Conservation (phyloP, 2,888 invertebrate species). For the Pristionchus entomophagus region DNA sequence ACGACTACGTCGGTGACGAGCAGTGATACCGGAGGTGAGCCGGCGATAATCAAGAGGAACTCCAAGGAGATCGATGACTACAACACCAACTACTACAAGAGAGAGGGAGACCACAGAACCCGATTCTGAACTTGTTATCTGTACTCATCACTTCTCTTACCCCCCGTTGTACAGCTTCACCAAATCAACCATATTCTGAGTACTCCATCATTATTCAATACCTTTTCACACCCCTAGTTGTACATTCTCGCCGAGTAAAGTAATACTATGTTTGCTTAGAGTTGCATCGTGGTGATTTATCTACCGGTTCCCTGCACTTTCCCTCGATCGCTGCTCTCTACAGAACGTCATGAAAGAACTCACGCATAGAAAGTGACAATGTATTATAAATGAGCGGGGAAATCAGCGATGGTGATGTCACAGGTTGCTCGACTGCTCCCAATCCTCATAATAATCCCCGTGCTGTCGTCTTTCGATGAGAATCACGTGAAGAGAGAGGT, state of each 20-base stretch:
- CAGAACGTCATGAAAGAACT: not conserved
- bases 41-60: not conserved
- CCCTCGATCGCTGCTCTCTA: not conserved
- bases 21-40: constrained; percentile 22
- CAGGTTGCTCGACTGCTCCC: not conserved
- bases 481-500: constrained; percentile 32
- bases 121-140: not conserved
- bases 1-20: not conserved
- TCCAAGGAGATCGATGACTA: not conserved
- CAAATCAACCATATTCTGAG: not conserved
- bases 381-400: not conserved
- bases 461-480: not conserved
- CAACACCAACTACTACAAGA: no score
- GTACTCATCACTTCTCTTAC: not conserved
- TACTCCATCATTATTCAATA: no score
- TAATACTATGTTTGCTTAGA: not conserved
- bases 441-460: not conserved
- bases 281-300: constrained; percentile 22
- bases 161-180: not conserved
- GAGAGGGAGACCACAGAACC: not conserved
- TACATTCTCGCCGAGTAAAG: no score
- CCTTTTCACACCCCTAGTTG: no score
- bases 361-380: not conserved
- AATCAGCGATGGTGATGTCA: not conserved
- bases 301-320: constrained; percentile 21